phyloP scores from a whole-genome alignment of 2,888 invertebrate genomes.

The Graphium colonna region DNA sequence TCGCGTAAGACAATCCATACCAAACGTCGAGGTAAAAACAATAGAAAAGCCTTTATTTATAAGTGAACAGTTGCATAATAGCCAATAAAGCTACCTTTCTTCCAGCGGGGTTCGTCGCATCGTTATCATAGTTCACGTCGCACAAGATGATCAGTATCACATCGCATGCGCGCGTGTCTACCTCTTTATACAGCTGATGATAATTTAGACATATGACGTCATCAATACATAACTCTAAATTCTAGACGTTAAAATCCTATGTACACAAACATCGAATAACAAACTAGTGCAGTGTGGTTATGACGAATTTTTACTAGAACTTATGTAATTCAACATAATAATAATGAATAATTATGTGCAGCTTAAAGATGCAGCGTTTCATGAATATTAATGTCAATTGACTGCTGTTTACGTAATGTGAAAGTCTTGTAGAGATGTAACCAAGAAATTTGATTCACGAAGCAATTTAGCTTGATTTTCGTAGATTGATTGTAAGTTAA shows the following conservation, averaged over 20 bases:
- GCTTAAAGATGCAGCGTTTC: too few relatives aligned
- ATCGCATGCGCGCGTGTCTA: constrained; percentile 59
- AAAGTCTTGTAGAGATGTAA: too few relatives aligned
- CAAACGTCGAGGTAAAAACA: constrained; percentile 7
- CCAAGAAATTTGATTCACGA: too few relatives aligned
- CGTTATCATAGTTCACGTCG: constrained; percentile 27
- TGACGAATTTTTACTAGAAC: constrained; percentile 24
- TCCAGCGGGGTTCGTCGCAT: constrained; percentile 2
- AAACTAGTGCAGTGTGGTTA: constrained; percentile 45
- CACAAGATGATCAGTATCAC: constrained; percentile 42
- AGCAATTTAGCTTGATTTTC: too few relatives aligned
- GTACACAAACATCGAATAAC: constrained; percentile 42
- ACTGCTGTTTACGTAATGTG: too few relatives aligned
- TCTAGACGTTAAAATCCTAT: constrained; percentile 46
- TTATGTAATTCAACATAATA: constrained; percentile 15
- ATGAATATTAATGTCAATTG: too few relatives aligned
- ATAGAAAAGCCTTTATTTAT: constrained; percentile 4
- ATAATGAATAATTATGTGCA: too few relatives aligned
- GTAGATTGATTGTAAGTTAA: too few relatives aligned
- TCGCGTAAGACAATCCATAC: too few relatives aligned
- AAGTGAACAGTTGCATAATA: constrained; percentile 15
- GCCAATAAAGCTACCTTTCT: constrained; percentile 6
- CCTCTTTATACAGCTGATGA: constrained; percentile 65
- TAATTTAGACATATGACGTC: constrained; percentile 63
- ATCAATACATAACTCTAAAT: constrained; percentile 41